Evolutionary conservation across 2,113 vertebrate genomes (phyloP).

Genomic region (Phalacrocorax pelagicus): DNA sequence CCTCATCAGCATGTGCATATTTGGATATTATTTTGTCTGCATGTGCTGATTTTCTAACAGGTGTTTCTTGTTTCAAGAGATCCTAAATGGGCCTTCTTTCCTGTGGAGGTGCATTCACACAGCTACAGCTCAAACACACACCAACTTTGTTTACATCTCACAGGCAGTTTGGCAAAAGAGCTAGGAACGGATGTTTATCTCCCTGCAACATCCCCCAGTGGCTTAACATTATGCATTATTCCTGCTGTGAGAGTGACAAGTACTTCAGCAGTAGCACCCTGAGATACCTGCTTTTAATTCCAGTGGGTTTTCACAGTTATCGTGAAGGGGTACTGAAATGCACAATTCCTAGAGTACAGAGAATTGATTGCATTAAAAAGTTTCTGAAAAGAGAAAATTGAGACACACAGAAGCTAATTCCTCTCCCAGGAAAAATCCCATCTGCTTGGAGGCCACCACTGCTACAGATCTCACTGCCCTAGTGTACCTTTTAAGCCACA

Average conservation of each 20-base stretch:
- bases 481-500: background rate
- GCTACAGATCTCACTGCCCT: background rate
- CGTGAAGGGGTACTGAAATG: background rate
- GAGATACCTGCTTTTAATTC: slow-evolving; percentile 23
- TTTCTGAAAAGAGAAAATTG: background rate
- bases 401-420: background rate
- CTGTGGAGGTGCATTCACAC: slow-evolving; percentile 53
- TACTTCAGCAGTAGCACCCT: slow-evolving; percentile 26
- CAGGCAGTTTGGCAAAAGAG: slow-evolving; percentile 49
- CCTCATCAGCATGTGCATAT: slow-evolving; percentile 47
- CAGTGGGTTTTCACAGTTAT: slow-evolving; percentile 3
- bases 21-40: slow-evolving; percentile 52
- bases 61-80: slow-evolving; percentile 68
- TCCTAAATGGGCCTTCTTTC: slow-evolving; percentile 61
- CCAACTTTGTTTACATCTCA: slow-evolving; percentile 56
- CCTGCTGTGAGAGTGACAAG: slow-evolving; percentile 51
- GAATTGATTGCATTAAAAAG: background rate
- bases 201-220: slow-evolving; percentile 47
- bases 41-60: slow-evolving; percentile 56
- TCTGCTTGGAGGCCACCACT: background rate
- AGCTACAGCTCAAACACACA: slow-evolving; percentile 23
- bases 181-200: slow-evolving; percentile 66
- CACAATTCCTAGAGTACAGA: background rate
- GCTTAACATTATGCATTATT: slow-evolving; percentile 45
- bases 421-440: background rate